Evolutionary conservation across 2,797 vertebrate species (phyloP).

Genomic region (Mus minutoides): DNA sequence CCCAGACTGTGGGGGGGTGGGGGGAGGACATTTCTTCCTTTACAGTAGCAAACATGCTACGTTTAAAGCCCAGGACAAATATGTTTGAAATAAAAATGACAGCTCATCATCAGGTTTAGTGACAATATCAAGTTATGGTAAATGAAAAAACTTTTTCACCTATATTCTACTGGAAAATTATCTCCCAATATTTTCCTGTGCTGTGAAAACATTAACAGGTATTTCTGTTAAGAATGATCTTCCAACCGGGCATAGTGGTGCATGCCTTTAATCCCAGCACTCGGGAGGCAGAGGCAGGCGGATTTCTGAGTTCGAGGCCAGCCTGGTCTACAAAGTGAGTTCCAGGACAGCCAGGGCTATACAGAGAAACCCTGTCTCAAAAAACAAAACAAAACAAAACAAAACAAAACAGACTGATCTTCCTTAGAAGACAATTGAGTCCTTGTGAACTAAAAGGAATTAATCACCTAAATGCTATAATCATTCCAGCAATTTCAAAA

Average conservation of each 20-base stretch:
- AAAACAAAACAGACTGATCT: conserved; percentile 41
- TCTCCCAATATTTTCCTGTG: conserved; percentile 59
- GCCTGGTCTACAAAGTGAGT: too few relatives aligned
- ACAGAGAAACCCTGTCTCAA: too few relatives aligned
- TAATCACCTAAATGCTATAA: conserved; percentile 54
- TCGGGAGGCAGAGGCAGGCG: too few relatives aligned
- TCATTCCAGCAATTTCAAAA: conserved; percentile 39
- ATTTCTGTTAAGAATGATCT: conserved; percentile 60
- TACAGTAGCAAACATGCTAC: background rate
- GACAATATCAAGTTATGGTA: conserved; percentile 33
- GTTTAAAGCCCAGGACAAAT: conserved; percentile 35
- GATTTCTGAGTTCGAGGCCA: too few relatives aligned
- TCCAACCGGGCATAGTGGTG: too few relatives aligned
- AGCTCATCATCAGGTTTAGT: conserved; percentile 39
- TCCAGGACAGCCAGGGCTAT: too few relatives aligned
- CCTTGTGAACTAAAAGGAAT: conserved; percentile 53
- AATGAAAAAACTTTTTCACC: conserved; percentile 48
- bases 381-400: too few relatives aligned
- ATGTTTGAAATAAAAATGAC: conserved; percentile 53
- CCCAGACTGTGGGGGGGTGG: background rate
- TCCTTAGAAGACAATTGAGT: conserved; percentile 54
- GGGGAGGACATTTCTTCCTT: background rate
- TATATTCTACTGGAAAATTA: conserved; percentile 51
- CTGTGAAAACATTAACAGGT: conserved; percentile 42
- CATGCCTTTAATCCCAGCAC: too few relatives aligned